Conservation (phyloP, 2,113 vertebrate species). For the Melanostigma gelatinosum region DNA sequence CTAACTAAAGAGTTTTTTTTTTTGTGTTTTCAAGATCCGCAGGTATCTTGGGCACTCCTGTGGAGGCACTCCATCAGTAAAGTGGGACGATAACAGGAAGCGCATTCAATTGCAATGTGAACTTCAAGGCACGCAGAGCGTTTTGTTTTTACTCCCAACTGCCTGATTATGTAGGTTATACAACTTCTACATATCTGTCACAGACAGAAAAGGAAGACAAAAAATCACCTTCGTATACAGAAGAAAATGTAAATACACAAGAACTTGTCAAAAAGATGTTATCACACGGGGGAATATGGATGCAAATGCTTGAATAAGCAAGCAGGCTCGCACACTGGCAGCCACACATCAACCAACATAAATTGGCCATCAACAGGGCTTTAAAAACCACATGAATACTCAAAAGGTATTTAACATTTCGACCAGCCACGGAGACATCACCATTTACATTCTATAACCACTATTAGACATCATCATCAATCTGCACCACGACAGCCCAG, state of each 20-base stretch:
- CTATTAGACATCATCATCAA: conserved; percentile 51
- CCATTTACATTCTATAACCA: conserved; percentile 53
- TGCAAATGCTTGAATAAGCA: neutral
- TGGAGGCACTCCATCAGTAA: conserved; percentile 56
- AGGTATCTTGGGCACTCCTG: conserved; percentile 51
- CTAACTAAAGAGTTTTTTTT: conserved; percentile 49
- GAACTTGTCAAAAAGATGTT: neutral
- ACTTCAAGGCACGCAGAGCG: conserved; percentile 7
- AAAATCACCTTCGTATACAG: neutral
- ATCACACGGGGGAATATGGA: neutral
- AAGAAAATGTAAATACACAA: neutral
- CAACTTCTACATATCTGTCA: neutral
- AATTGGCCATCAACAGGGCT: conserved; percentile 36
- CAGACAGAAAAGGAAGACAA: neutral
- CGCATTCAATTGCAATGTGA: conserved; percentile 40
- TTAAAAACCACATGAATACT: conserved; percentile 19
- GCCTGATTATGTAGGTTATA: neutral
- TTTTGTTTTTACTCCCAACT: conserved; percentile 3
- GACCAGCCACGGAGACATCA: conserved; percentile 33
- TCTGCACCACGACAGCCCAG: conserved; percentile 31
- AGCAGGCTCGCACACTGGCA: neutral
- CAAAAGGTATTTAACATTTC: conserved; percentile 51
- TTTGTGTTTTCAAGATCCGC: conserved; percentile 57
- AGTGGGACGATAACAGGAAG: conserved; percentile 33
- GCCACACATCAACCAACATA: conserved; percentile 19